phyloP scores from a whole-genome alignment of 2,888 invertebrate species.

The Miltochrista miniata region DNA sequence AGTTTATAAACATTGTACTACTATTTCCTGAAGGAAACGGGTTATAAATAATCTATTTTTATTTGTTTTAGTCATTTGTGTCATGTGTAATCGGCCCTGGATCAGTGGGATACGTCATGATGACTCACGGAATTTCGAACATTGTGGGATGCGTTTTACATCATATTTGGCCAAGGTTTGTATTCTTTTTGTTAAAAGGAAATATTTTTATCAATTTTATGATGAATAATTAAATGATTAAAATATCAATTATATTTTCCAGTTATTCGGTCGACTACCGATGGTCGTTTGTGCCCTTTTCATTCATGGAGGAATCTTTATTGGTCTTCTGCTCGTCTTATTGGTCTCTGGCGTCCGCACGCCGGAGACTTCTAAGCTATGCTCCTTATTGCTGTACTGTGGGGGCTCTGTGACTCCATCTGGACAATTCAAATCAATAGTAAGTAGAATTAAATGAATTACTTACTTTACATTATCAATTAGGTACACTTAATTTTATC shows the following conservation, averaged over 20 bases:
- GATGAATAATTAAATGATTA: no score
- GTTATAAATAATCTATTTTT: no score
- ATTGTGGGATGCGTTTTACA: slow-evolving; percentile 83
- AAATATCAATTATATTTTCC: slow-evolving; percentile 22
- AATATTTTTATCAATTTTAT: no score
- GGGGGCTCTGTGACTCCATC: slow-evolving; percentile 86
- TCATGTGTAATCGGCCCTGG: slow-evolving; percentile 85
- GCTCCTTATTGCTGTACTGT: slow-evolving; percentile 83
- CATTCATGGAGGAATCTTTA: slow-evolving; percentile 81
- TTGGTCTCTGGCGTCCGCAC: slow-evolving; percentile 86
- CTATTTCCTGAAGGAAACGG: no score
- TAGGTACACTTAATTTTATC: no score
- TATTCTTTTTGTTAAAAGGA: neutral
- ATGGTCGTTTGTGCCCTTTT: slow-evolving; percentile 83
- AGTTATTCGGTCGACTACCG: slow-evolving; percentile 86
- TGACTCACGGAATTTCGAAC: slow-evolving; percentile 85
- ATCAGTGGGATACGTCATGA: slow-evolving; percentile 87
- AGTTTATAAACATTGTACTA: no score
- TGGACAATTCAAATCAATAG: slow-evolving; percentile 88
- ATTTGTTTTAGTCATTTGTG: slow-evolving; percentile 76
- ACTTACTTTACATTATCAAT: no score
- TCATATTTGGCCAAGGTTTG: slow-evolving; percentile 70
- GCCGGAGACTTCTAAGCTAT: slow-evolving; percentile 70
- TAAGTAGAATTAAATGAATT: slow-evolving; percentile 42
- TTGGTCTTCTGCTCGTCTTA: slow-evolving; percentile 73